Base-by-base conservation (phyloP, 2,888 invertebrate genomes). In the Deroplatys truncata region DNA sequence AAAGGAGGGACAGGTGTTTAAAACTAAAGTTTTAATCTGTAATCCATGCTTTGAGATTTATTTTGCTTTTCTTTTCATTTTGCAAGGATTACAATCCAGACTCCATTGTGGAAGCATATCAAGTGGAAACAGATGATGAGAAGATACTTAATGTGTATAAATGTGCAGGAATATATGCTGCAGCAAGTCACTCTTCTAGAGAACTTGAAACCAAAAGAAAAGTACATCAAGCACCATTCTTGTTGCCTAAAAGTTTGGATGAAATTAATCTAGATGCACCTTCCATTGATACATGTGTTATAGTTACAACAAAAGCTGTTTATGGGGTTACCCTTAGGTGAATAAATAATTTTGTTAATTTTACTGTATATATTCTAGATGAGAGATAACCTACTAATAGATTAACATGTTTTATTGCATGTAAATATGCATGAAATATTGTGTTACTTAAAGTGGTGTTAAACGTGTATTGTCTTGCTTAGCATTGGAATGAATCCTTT, bases 241-340 rank as follows among this genome's bases (percentile, higher is more conserved):
- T 29, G 13, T 35, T 94, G 91, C 94, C 94, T 84, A 94, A 93
- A 91, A 93, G 92, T 90, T 92, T 94, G 87, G 93, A 94, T 89
- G 94, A 95, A 92, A 92, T 94, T 89, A 93, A 93, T 91, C 92
- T 94, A 90, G 93, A 94, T 90, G 93, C 93, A 92, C 94, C 94
- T 90, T 93, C 93, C 91, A 93, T 95, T 88, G 95, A 95, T 92
- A 94, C 94, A 84, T 96, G 96, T 92, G 93, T 96, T 89, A 92
- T 96, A 91, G 94, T 96, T 85, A 96, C 96, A 28, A 95, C 94
- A 92, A 93, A 93, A 91, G 94, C 94, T 91, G 94, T 96, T 88
- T 96, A 96, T 93, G 95, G 95, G 93, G 93, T 96, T 90, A 92
- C 93, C 91, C 93, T 95, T 89, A 94, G 95, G 95, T 95, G 92